These are phyloP conservation scores for Pedetes capensis DNA, from an alignment of 2,113 vertebrate species.

Conservation along the genomic window DNA sequence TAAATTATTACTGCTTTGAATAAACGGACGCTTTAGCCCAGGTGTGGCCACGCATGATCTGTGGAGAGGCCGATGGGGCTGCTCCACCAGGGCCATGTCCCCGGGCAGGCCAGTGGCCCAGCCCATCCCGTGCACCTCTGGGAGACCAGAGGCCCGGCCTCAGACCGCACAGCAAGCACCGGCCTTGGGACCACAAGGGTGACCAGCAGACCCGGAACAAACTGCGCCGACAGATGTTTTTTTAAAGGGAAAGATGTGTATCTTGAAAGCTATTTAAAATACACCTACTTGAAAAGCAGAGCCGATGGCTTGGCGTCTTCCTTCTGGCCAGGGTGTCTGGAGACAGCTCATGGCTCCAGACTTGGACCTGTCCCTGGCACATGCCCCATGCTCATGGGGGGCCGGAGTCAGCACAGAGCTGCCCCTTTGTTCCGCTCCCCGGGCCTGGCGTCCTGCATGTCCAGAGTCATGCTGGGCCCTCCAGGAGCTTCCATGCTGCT, in stretches of 20 bases:
- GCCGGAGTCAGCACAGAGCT: no score
- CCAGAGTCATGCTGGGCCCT: no score
- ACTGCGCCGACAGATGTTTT: slow-evolving; percentile 50
- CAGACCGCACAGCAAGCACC: neutral
- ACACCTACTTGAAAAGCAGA: slow-evolving; percentile 77
- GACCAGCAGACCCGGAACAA: slow-evolving; percentile 65
- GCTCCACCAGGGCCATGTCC: neutral
- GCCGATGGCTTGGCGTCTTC: slow-evolving; percentile 55
- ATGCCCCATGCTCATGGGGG: no score
- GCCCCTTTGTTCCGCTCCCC: no score
- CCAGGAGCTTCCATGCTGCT: no score
- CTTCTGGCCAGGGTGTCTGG: neutral
- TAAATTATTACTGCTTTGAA: slow-evolving; percentile 89
- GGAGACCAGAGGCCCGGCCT: neutral
- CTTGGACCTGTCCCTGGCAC: neutral
- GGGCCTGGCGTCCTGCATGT: no score
- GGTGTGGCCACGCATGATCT: slow-evolving; percentile 77
- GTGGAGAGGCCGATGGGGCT: slow-evolving; percentile 65
- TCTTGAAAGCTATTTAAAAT: slow-evolving; percentile 80
- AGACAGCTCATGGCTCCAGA: no score
- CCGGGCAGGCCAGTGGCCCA: fast-evolving
- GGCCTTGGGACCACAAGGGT: slow-evolving; percentile 34
- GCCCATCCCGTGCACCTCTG: neutral
- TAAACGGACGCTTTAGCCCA: slow-evolving; percentile 85
- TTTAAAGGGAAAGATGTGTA: slow-evolving; percentile 74